Conservation (phyloP, 2,113 vertebrate species). For the Colius striatus region DNA sequence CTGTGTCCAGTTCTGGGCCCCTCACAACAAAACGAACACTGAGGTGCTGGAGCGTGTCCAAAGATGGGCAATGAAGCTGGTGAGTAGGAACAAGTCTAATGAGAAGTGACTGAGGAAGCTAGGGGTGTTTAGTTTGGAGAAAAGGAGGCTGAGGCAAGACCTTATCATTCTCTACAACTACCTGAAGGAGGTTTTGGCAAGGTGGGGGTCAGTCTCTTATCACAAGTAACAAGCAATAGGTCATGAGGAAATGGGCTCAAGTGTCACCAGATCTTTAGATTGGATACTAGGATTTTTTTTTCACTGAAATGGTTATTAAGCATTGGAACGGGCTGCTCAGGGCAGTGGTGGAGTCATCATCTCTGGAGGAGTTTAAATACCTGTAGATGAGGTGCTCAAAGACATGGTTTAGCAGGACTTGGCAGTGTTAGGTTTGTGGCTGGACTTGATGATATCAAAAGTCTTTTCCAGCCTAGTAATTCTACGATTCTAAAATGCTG, state of each 20-base stretch:
- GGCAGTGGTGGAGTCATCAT: not conserved
- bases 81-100: not conserved
- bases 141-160: not conserved
- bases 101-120: not conserved
- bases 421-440: rapidly evolving
- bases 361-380: not conserved
- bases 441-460: not conserved
- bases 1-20: not conserved
- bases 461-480: not conserved
- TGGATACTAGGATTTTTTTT: not conserved
- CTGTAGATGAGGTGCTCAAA: rapidly evolving
- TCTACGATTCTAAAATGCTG: not conserved
- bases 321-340: not conserved
- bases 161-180: rapidly evolving
- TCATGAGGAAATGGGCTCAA: not conserved
- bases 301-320: not conserved
- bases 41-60: not conserved
- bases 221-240: not conserved
- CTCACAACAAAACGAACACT: not conserved
- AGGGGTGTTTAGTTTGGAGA: not conserved
- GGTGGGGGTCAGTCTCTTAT: not conserved
- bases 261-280: too few species aligned
- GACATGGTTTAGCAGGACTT: not conserved
- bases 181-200: not conserved
- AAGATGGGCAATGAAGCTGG: not conserved